Conservation (phyloP, 2,113 vertebrate species). For the Ivindomyrus marchei region DNA sequence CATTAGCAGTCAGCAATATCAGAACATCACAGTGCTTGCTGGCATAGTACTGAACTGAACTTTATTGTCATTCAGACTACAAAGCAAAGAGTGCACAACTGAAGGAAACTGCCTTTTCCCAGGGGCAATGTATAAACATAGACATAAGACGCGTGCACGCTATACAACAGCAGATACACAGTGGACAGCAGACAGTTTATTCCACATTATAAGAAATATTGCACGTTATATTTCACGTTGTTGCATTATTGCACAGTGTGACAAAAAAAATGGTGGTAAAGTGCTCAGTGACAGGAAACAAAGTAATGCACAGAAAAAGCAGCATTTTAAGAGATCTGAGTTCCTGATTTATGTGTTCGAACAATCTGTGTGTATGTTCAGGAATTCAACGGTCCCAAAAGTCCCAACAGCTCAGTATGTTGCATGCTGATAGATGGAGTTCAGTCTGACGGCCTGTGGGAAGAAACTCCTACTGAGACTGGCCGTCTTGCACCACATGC, state of each 20-base stretch:
- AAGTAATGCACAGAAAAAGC: no score
- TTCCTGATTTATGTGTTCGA: no score
- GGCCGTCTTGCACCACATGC: no score
- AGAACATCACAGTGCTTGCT: neutral
- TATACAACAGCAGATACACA: neutral
- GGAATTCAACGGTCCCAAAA: no score
- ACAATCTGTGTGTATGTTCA: no score
- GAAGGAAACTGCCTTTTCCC: neutral
- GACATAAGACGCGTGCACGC: neutral
- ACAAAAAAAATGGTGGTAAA: neutral
- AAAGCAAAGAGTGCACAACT: no score
- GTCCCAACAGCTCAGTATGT: no score
- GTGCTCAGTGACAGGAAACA: neutral
- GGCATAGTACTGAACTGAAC: neutral
- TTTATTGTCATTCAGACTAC: neutral
- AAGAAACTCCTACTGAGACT: no score
- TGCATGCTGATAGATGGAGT: no score
- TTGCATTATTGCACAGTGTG: neutral
- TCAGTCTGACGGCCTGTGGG: no score
- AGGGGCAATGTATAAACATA: neutral
- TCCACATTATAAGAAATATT: neutral
- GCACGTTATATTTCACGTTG: neutral
- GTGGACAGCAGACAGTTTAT: neutral
- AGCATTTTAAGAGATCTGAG: no score
- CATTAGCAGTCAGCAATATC: no score